phyloP scores from a whole-genome alignment of 2,113 vertebrate genomes.

The Cyprinus carpio region DNA sequence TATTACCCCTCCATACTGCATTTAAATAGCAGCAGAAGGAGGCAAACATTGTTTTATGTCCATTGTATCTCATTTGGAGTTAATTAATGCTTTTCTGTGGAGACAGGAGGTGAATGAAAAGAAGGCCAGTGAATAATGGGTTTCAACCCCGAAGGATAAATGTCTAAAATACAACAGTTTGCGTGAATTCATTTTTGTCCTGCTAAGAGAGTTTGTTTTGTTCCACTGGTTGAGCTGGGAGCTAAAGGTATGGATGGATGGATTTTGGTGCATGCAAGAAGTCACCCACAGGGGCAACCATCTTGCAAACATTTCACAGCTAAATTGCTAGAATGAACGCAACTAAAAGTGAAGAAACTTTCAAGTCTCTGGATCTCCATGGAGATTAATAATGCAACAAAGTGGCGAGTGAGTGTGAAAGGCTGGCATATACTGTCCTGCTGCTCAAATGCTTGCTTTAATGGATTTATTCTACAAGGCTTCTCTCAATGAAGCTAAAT shows the following conservation, averaged over 20 bases:
- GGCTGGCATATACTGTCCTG: conserved; percentile 20
- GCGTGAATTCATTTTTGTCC: not conserved
- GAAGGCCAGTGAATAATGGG: not conserved
- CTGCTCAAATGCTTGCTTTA: conserved; percentile 50
- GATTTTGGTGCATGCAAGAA: not conserved
- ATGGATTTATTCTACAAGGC: conserved; percentile 35
- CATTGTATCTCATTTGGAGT: conserved; percentile 13
- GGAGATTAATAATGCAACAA: conserved; percentile 63
- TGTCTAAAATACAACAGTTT: not conserved
- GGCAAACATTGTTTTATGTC: conserved; percentile 45
- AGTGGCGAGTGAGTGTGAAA: conserved; percentile 41
- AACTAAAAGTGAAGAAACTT: conserved; percentile 40
- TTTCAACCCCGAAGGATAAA: not conserved
- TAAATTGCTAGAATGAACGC: conserved; percentile 53
- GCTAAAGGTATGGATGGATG: conserved; percentile 22
- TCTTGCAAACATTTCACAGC: conserved; percentile 40
- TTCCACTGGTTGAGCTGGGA: not conserved
- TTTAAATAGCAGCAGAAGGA: not conserved
- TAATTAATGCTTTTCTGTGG: conserved; percentile 21
- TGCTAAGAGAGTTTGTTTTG: not conserved
- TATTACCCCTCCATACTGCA: conserved; percentile 7
- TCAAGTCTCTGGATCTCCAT: conserved; percentile 54
- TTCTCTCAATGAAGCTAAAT: conserved; percentile 24
- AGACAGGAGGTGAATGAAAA: not conserved
- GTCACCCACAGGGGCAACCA: not conserved